Base-by-base conservation (phyloP, 2,797 vertebrate species). In the Meriones psammophilus region DNA sequence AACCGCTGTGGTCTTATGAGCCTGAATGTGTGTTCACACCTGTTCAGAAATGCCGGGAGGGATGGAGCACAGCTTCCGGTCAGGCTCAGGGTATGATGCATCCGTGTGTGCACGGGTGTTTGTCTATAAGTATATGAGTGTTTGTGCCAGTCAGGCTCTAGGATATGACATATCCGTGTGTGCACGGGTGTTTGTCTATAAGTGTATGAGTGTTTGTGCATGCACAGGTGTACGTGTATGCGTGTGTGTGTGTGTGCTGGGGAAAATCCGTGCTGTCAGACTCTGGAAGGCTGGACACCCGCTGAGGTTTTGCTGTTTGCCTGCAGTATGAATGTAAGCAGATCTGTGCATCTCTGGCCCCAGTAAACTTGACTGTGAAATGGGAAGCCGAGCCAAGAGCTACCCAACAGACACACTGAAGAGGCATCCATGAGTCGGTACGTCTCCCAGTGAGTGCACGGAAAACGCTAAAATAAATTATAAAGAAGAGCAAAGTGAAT, bases 1-100 rank as follows among this genome's bases (percentile, higher is more conserved):
- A 39, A 73, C 30, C 66, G 3, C 58, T 86, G 60, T 56, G 50
- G 91, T 95, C 91, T 97, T 58, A 22, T 0, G 66, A 97, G 94
- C 95, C 62, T 94, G 94, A 92, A 94, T 88, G 95, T 54, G 87
- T 69, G 77, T 95, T 91, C 88, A 96, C 88, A 91, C 91, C 95
- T 96, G 97, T 95, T 96, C 85, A 7, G 95, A 90, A 95, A 81
- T 28, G 76, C 24, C 76, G 56, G 15, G 5, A 92, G 77, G 78
- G 89, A 68, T 8, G 28, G 71, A 86, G 94, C 46, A n/a, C 28
- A 3, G 76, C 64, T 95, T 79, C 91, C 68, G 58, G 13, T 73
- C 96, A 95, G 77, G 60, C 76, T 42, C 50, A 8, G 14, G 9
- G 26, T 20, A 10, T 9, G 22, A 8, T 15, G 50, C 7, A 46